Percentiles rank a stretch among this genome's conserved stretches.
Evolutionary conservation across 2,888 invertebrate genomes (phyloP).

Genomic region (Agrilus mali): DNA sequence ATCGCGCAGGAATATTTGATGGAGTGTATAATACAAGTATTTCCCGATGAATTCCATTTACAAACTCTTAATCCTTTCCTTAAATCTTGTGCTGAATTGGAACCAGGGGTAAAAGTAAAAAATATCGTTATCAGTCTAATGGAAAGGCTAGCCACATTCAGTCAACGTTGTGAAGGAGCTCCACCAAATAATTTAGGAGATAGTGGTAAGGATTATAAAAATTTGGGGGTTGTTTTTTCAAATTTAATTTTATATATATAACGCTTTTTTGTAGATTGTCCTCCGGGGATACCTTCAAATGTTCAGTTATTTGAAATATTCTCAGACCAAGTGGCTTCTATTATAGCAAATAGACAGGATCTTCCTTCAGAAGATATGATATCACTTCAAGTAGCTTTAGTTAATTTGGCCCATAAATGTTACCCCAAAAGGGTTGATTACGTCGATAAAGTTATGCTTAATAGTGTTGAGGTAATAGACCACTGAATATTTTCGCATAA

Average conservation of each 20-base stretch:
- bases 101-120: conserved; percentile 93
- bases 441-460: conserved; percentile 87
- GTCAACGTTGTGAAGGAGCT: conserved; percentile 58
- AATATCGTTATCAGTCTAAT: conserved; percentile 96
- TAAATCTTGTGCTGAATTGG: conserved; percentile 92
- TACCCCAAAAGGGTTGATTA: conserved; percentile 91
- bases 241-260: neutral
- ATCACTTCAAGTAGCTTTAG: conserved; percentile 84
- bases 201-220: neutral
- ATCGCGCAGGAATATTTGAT: conserved; percentile 99
- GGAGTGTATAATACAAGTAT: conserved; percentile 98
- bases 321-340: conserved; percentile 91
- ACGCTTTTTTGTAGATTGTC: conserved; percentile 4
- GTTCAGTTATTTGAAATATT: conserved; percentile 97
- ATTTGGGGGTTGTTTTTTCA: neutral
- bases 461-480: conserved; percentile 51
- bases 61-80: conserved; percentile 91
- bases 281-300: conserved; percentile 39
- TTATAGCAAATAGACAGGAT: conserved; percentile 85
- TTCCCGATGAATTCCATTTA: conserved; percentile 98
- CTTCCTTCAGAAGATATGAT: conserved; percentile 95
- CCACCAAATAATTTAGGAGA: neutral
- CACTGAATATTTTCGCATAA: neutral
- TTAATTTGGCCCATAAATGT: conserved; percentile 91
- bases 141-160: conserved; percentile 75